Percentiles rank a stretch among this genome's conserved stretches.
phyloP scores from a whole-genome alignment of 2,888 invertebrate species.

The Agrypnus murinus region DNA sequence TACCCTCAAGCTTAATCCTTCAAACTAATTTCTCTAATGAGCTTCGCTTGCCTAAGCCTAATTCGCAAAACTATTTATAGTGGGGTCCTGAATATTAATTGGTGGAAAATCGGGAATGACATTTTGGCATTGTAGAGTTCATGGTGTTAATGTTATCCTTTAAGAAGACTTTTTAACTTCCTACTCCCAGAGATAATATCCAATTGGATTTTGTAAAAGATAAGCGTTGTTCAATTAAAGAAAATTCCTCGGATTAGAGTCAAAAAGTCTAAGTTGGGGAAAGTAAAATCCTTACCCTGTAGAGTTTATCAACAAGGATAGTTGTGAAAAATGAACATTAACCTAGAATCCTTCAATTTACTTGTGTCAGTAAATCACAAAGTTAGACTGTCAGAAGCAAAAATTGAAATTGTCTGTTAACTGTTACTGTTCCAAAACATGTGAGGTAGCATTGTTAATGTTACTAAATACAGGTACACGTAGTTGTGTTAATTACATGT shows the following conservation, averaged over 20 bases:
- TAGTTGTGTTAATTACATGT: conserved; percentile 50
- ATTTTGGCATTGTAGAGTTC: background rate
- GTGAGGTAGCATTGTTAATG: conserved; percentile 2
- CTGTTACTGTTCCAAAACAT: conserved; percentile 1
- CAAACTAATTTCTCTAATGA: conserved; percentile 34
- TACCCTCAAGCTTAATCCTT: conserved; percentile 15
- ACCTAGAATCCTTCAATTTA: no score
- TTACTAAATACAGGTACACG: conserved; percentile 16
- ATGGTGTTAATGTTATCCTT: conserved; percentile 3
- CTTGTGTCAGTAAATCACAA: no score
- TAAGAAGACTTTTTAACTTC: no score
- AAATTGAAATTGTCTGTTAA: conserved; percentile 1
- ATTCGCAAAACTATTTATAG: conserved; percentile 27
- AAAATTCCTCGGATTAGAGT: no score
- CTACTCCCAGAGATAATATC: no score
- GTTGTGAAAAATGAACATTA: no score
- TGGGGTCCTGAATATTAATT: conserved; percentile 20
- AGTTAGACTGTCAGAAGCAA: background rate
- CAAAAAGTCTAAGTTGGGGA: no score
- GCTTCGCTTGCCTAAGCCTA: conserved; percentile 27
- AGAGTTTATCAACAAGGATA: no score
- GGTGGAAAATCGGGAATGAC: conserved; percentile 20
- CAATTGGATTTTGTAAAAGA: no score
- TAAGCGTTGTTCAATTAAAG: no score
- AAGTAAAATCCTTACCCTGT: no score